phyloP scores from a whole-genome alignment of 2,113 vertebrate species.

The Pheucticus melanocephalus region DNA sequence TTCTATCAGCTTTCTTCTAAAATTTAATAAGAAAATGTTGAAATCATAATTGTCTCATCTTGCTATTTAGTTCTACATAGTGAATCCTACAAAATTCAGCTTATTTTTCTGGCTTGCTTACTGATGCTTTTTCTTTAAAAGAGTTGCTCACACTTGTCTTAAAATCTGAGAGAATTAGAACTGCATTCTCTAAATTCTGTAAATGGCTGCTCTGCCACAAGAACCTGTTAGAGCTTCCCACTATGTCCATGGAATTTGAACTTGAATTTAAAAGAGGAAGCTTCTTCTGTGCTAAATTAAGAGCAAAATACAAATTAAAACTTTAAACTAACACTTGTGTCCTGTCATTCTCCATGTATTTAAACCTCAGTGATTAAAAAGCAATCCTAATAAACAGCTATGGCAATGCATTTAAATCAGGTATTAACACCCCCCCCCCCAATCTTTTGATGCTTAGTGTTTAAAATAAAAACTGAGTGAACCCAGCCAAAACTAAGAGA shows the following conservation, averaged over 20 bases:
- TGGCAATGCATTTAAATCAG: background rate
- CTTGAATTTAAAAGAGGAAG: background rate
- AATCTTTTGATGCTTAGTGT: background rate
- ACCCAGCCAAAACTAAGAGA: background rate
- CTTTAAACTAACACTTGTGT: background rate
- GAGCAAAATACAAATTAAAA: background rate
- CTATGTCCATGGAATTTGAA: background rate
- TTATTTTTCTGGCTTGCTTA: background rate
- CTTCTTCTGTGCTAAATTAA: background rate
- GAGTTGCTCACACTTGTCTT: background rate
- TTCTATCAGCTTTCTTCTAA: background rate
- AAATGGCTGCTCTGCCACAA: background rate
- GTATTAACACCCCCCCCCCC: fast-evolving
- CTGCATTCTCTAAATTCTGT: background rate
- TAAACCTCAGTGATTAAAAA: background rate
- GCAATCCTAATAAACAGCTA: background rate
- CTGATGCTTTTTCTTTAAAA: background rate
- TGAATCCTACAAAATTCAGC: background rate
- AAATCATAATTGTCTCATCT: background rate
- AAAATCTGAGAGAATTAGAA: background rate
- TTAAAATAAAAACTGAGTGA: background rate
- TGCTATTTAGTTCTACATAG: background rate
- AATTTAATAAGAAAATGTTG: background rate
- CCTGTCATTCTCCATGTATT: background rate
- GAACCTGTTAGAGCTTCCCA: background rate